Evolutionary conservation across 1,140 invertebrate species (phyloP).

Genomic region (Drosophila lacteicornis): DNA sequence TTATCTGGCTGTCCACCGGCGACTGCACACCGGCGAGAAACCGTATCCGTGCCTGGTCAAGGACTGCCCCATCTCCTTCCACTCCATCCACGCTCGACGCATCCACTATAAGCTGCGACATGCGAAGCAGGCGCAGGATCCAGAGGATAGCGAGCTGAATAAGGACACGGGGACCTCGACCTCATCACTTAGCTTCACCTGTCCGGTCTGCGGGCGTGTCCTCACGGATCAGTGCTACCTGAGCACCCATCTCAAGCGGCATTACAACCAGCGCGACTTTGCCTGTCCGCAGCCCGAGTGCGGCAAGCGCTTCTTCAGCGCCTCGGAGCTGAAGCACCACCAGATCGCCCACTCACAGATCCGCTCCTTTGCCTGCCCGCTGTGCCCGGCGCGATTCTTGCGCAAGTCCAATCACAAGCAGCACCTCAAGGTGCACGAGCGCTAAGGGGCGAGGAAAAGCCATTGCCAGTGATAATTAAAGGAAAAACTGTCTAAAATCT

Average conservation of each 20-base stretch:
- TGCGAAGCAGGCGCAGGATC: background rate
- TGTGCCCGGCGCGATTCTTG: slow-evolving; percentile 91
- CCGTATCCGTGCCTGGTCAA: slow-evolving; percentile 86
- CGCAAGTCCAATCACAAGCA: slow-evolving; percentile 95
- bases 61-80: slow-evolving; percentile 54
- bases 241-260: slow-evolving; percentile 68
- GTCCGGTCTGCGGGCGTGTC: slow-evolving; percentile 62
- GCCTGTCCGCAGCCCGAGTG: slow-evolving; percentile 53
- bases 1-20: slow-evolving; percentile 86
- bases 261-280: slow-evolving; percentile 70
- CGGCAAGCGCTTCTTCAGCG: slow-evolving; percentile 70
- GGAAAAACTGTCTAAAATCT: too few relatives aligned
- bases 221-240: slow-evolving; percentile 74
- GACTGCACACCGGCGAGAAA: slow-evolving; percentile 92
- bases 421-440: slow-evolving; percentile 92
- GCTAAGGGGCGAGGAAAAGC: slow-evolving; percentile 86
- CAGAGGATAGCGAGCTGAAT: background rate
- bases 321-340: slow-evolving; percentile 78
- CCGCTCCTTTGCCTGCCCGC: slow-evolving; percentile 90
- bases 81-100: slow-evolving; percentile 72
- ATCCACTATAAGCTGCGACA: slow-evolving; percentile 65
- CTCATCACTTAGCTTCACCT: slow-evolving; percentile 58
- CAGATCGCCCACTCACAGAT: slow-evolving; percentile 93
- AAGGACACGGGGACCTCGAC: background rate
- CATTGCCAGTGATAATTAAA: too few relatives aligned